Base-by-base conservation (phyloP, 2,113 vertebrate genomes). In the Romanogobio albipinnatus region DNA sequence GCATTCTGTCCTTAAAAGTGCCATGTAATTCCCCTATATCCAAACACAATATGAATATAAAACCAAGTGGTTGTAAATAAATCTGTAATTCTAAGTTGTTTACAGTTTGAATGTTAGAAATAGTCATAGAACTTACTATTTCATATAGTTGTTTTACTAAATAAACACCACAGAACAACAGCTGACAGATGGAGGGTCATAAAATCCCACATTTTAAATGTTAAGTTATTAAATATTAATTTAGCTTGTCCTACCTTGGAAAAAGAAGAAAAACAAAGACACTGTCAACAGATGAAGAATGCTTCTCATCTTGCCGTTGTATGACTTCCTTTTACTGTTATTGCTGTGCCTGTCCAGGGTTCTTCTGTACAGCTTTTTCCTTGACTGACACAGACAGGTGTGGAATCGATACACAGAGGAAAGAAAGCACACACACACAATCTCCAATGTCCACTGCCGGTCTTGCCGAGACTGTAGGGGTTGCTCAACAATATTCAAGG, bases 311-410 rank as follows among this genome's bases (percentile, higher is more conserved):
- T 59, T 76, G n/a, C 19, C 4, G 10, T 82, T 71, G 62, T 59
- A 17, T 39, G 47, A 33, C 47, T 59, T 70, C 22, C 56, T 56
- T 14, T 51, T 24, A 43, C 76, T 83, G 66, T 68, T 80, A n/a
- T 6, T 79, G 56, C 36, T 15, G 14, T 43, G 59, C 66, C 49
- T 10, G 76, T 83, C 79, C 82, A 76, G 4, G 15, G 66, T 17
- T 73, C 22, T 73, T 26, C 81, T 33, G 61, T 36, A 24, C 11
- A 19, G 24, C 19, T 15, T 71, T 81, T 70, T 53, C 5, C 61
- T 39, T 51, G 86, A 89, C 45, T 78, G 88, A 87, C 86, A 59
- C 33, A 24, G 58, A 77, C 88, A 87, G 88, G 84, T 87, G 88
- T 56, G 33, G 53, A 26, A 59, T 76, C 79, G 76, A 36, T 75